These are phyloP conservation scores for Cataglyphis albicans DNA, from an alignment of 2,888 invertebrate species.

Conservation along the genomic window DNA sequence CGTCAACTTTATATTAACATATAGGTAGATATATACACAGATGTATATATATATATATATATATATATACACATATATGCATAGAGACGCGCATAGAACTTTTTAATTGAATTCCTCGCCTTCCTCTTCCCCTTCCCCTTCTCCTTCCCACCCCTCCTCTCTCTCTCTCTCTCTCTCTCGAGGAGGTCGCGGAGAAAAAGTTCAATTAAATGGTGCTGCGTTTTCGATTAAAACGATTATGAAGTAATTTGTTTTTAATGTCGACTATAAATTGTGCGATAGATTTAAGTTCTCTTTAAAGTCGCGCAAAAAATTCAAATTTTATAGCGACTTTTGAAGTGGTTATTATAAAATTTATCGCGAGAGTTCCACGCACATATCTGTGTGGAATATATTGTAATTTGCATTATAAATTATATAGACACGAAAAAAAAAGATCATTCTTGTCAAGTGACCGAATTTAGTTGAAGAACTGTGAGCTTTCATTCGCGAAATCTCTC, in stretches of 20 bases:
- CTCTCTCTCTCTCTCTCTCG: background rate
- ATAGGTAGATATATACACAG: no score
- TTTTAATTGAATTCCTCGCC: conserved; percentile 52
- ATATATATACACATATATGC: no score
- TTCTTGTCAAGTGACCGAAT: background rate
- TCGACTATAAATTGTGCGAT: conserved; percentile 42
- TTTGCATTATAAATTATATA: background rate
- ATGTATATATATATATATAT: no score
- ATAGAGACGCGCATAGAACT: conserved; percentile 39
- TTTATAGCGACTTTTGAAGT: background rate
- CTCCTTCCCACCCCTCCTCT: background rate
- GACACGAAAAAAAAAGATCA: background rate
- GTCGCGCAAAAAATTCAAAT: background rate
- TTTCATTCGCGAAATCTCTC: background rate
- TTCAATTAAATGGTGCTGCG: conserved; percentile 49
- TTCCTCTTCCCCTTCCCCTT: no score
- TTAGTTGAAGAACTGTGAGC: background rate
- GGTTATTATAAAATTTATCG: background rate
- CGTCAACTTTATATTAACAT: conserved; percentile 33
- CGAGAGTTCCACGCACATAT: background rate
- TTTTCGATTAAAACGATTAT: conserved; percentile 52
- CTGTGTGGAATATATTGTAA: background rate
- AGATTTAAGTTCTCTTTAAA: conserved; percentile 1
- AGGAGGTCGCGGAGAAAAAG: conserved; percentile 31
- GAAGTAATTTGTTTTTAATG: conserved; percentile 51